These are phyloP conservation scores for Tanypteryx hageni DNA, from an alignment of 2,888 invertebrate genomes.

Conservation along the genomic window DNA sequence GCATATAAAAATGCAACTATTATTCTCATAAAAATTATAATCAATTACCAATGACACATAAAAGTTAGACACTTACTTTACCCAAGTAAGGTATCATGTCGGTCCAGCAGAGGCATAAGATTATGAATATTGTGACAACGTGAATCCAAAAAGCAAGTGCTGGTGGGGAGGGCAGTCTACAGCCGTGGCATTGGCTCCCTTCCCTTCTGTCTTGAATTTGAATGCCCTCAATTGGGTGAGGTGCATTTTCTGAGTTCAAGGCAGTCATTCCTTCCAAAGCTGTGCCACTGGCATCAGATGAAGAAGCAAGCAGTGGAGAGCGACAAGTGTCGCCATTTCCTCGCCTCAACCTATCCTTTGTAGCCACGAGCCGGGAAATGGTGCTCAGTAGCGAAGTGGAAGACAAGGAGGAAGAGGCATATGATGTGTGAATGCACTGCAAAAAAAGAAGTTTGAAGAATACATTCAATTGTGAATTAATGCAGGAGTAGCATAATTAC, in stretches of 20 bases:
- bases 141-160: slow-evolving; percentile 76
- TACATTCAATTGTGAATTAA: too few species aligned
- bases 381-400: slow-evolving; percentile 51
- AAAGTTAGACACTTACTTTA: slow-evolving; percentile 74
- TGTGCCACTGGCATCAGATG: slow-evolving; percentile 20
- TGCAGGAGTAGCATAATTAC: too few species aligned
- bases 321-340: slow-evolving; percentile 9
- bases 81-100: slow-evolving; percentile 78
- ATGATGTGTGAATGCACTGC: slow-evolving; percentile 56
- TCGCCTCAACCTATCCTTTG: slow-evolving; percentile 35
- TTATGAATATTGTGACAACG: slow-evolving; percentile 74
- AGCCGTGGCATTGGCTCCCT: slow-evolving; percentile 25
- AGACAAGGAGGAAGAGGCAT: slow-evolving; percentile 41
- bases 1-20: slow-evolving; percentile 65
- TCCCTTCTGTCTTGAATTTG: slow-evolving; percentile 46
- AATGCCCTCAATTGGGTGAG: slow-evolving; percentile 28
- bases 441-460: background rate
- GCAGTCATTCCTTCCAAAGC: slow-evolving; percentile 48
- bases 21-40: background rate
- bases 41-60: background rate
- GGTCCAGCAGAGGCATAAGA: slow-evolving; percentile 76
- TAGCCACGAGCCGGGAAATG: slow-evolving; percentile 56
- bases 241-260: background rate
- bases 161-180: slow-evolving; percentile 71
- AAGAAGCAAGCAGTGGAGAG: slow-evolving; percentile 44